A percentile compares a stretch with the other conserved stretches of the same genome.
Evolutionary conservation across 2,888 invertebrate genomes (phyloP).

Genomic region (Horisme vitalbata): DNA sequence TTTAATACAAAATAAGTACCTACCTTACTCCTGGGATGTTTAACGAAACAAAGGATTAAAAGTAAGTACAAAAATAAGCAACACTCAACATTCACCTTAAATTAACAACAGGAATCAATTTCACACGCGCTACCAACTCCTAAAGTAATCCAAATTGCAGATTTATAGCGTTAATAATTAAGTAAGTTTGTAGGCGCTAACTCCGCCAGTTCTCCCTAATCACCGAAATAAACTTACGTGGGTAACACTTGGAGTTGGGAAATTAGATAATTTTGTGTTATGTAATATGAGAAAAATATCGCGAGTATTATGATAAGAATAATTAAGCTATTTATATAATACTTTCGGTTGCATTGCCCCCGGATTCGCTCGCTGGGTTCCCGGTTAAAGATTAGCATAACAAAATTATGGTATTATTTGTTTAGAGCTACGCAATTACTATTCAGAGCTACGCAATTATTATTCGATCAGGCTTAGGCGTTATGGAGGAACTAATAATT

Average conservation of each 20-base stretch:
- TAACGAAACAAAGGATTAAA: too few relatives aligned
- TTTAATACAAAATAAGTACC: too few relatives aligned
- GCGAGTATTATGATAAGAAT: not conserved
- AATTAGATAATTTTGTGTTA: conserved; percentile 20
- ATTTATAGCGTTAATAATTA: conserved; percentile 40
- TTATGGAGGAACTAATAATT: too few relatives aligned
- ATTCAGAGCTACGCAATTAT: too few relatives aligned
- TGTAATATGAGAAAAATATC: conserved; percentile 1
- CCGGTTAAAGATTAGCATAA: too few relatives aligned
- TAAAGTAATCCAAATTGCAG: conserved; percentile 36
- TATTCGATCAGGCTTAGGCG: too few relatives aligned
- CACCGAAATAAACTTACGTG: conserved; percentile 33
- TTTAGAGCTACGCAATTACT: too few relatives aligned
- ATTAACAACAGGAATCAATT: conserved; percentile 18
- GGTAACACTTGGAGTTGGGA: conserved; percentile 13
- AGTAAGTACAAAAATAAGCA: too few relatives aligned
- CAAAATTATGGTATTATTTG: too few relatives aligned
- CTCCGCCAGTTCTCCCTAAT: conserved; percentile 29
- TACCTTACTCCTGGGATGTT: not conserved
- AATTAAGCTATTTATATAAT: too few relatives aligned
- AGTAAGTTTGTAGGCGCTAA: conserved; percentile 35
- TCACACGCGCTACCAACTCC: conserved; percentile 27
- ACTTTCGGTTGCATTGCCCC: too few relatives aligned
- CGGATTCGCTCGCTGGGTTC: too few relatives aligned
- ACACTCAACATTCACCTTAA: not conserved